Evolutionary conservation across 2,113 vertebrate genomes (phyloP), one percentile per base, ranked within the genome.

Genomic region (Dicerorhinus sumatrensis): DNA sequence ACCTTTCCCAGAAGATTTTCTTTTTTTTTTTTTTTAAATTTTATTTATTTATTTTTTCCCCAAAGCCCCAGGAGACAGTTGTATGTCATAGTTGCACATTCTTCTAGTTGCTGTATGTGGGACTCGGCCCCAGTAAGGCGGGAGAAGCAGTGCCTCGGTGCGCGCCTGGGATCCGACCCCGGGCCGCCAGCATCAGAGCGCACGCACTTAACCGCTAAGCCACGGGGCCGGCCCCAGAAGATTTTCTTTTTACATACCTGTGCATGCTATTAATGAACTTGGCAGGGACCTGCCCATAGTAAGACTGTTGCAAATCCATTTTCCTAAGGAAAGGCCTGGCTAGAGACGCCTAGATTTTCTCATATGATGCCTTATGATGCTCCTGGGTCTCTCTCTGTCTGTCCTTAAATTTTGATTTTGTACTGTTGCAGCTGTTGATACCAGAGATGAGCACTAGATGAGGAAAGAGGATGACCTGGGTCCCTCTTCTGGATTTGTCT

Each of bases 21-120:
- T 83, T 83, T 97, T 91, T 39, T 42, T 90, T 86, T 29, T 39
- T 83, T 83, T 97, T 91, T 39, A 36, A n/a, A n/a, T n/a, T n/a
- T n/a, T n/a, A n/a, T n/a, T n/a, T n/a, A n/a, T n/a, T n/a, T n/a
- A n/a, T n/a, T n/a, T n/a, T n/a, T n/a, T n/a, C n/a, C n/a, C n/a
- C n/a, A n/a, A n/a, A n/a, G n/a, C n/a, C n/a, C n/a, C n/a, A n/a
- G n/a, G n/a, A n/a, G n/a, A n/a, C n/a, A n/a, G n/a, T n/a, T n/a
- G n/a, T n/a, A n/a, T n/a, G n/a, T n/a, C n/a, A n/a, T n/a, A n/a
- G n/a, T n/a, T n/a, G n/a, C n/a, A n/a, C n/a, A n/a, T n/a, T n/a
- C n/a, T n/a, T n/a, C n/a, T n/a, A n/a, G n/a, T n/a, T n/a, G n/a
- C n/a, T n/a, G n/a, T n/a, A n/a, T n/a, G n/a, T n/a, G n/a, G n/a